phyloP scores from a whole-genome alignment of 2,888 invertebrate species.

The Melanargia galathea region DNA sequence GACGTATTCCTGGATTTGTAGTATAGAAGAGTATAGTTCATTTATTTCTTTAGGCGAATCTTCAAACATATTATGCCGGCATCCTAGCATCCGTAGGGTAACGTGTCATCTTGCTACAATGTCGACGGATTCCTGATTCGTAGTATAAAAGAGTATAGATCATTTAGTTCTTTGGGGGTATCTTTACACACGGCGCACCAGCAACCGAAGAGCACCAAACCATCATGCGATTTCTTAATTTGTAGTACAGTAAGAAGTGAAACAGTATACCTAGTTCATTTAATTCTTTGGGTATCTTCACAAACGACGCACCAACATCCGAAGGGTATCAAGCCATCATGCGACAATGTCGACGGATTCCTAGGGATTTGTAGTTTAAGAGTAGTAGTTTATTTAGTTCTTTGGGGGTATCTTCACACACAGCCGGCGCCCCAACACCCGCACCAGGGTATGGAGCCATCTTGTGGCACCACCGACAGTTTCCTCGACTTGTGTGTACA shows the following conservation, averaged over 20 bases:
- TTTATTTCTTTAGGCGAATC: not conserved
- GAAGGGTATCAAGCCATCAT: not conserved
- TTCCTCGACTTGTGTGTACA: slow-evolving; percentile 85
- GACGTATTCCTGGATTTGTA: no score
- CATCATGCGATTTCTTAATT: no score
- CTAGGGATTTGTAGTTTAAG: not conserved
- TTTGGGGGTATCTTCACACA: slow-evolving; percentile 63
- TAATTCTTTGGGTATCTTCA: no score
- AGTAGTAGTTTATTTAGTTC: not conserved
- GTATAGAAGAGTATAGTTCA: no score
- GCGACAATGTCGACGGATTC: not conserved
- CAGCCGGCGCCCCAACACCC: slow-evolving; percentile 94
- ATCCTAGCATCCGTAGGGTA: no score
- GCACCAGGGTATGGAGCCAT: slow-evolving; percentile 90
- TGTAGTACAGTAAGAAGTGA: no score
- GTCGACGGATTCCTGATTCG: not conserved
- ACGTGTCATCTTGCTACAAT: no score
- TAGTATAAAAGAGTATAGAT: not conserved
- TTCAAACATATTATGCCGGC: no score
- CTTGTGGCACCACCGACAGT: slow-evolving; percentile 81
- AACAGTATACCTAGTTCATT: no score
- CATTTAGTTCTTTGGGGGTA: not conserved
- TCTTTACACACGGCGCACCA: no score
- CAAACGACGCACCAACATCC: no score
- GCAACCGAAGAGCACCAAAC: no score